A percentile compares a stretch with the other conserved stretches of the same genome.
phyloP scores from a whole-genome alignment of 2,888 invertebrate genomes.

The Blera fallax region DNA sequence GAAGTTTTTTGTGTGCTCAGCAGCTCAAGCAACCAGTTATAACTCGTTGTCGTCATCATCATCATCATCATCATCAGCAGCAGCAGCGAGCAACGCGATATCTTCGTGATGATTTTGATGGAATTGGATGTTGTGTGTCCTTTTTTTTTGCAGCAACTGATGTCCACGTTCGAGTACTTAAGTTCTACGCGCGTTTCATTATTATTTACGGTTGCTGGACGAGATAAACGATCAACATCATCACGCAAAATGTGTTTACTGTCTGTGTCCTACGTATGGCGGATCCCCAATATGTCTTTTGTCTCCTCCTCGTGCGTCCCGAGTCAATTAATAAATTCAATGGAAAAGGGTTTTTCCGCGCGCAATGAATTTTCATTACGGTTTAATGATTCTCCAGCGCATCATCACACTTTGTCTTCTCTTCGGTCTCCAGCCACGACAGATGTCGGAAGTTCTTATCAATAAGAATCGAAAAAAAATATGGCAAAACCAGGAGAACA shows the following conservation, averaged over 20 bases:
- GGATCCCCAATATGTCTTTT: slow-evolving; percentile 15
- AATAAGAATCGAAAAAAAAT: slow-evolving; percentile 42
- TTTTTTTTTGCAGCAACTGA: slow-evolving; percentile 9
- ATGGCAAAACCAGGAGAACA: neutral
- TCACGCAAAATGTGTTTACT: slow-evolving; percentile 49
- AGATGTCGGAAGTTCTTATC: slow-evolving; percentile 66
- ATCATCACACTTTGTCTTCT: slow-evolving; percentile 59
- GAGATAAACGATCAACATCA: slow-evolving; percentile 60
- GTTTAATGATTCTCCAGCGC: slow-evolving; percentile 57
- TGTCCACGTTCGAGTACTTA: slow-evolving; percentile 60
- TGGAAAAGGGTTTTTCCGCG: slow-evolving; percentile 57
- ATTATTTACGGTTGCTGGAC: slow-evolving; percentile 69
- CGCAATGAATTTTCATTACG: slow-evolving; percentile 71
- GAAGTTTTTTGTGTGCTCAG: slow-evolving; percentile 38
- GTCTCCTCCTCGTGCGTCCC: neutral
- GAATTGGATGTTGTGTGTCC: slow-evolving; percentile 16
- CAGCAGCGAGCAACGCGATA: slow-evolving; percentile 10
- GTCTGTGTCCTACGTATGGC: neutral
- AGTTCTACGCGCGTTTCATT: slow-evolving; percentile 64
- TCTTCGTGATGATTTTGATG: slow-evolving; percentile 62
- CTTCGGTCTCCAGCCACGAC: neutral
- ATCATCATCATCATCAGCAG: slow-evolving; percentile 39
- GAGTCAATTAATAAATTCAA: slow-evolving; percentile 70
- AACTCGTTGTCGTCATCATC: slow-evolving; percentile 46
- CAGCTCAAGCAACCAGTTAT: slow-evolving; percentile 24